Conservation (phyloP, 2,797 vertebrate species). For the Cyclura pinguis region DNA sequence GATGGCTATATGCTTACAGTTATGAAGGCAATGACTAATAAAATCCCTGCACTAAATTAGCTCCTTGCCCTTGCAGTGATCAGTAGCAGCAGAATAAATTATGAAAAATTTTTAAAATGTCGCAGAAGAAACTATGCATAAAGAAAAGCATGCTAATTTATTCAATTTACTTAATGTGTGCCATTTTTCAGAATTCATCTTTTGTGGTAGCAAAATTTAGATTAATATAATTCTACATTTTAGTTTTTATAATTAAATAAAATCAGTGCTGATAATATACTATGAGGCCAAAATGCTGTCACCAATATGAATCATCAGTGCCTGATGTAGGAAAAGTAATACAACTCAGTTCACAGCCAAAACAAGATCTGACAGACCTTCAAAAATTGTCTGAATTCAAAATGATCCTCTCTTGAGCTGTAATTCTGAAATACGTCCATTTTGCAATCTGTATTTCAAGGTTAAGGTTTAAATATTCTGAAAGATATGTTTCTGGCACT, state of each 20-base stretch:
- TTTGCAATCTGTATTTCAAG: not conserved
- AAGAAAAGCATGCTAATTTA: not conserved
- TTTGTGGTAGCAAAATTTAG: not conserved
- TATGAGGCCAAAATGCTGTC: not conserved
- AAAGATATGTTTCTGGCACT: not conserved
- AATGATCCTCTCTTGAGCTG: not conserved
- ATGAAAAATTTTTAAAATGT: not conserved
- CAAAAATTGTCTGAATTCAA: not conserved
- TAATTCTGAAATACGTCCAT: not conserved
- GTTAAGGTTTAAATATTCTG: not conserved
- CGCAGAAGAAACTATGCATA: not conserved
- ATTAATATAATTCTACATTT: not conserved
- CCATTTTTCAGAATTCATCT: not conserved
- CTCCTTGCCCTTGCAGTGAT: not conserved
- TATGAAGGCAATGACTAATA: not conserved
- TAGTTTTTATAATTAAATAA: not conserved
- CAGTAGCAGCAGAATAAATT: slow-evolving; percentile 9
- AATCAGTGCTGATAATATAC: not conserved
- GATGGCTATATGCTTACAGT: not conserved
- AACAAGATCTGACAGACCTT: too few relatives aligned
- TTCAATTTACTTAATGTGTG: not conserved
- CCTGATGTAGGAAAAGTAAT: not conserved
- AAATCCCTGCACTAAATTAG: not conserved
- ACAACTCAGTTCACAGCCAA: not conserved
- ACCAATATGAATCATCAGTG: not conserved